Evolutionary conservation across 2,888 invertebrate species (phyloP).

Genomic region (Sceliomorpha sp.): DNA sequence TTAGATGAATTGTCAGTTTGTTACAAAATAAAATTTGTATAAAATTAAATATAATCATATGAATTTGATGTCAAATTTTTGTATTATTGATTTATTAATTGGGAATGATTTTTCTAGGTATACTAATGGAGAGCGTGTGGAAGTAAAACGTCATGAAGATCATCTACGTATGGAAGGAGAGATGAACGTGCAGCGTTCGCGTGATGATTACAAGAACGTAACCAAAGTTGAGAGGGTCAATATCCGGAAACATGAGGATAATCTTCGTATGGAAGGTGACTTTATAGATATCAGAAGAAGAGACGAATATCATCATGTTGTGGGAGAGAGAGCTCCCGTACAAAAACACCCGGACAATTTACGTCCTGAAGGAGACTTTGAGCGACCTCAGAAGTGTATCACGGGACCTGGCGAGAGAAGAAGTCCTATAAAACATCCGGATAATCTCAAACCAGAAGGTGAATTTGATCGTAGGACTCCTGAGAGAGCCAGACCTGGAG

Average conservation of each 20-base stretch:
- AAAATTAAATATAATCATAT: too few species aligned
- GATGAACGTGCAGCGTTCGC: conserved; percentile 81
- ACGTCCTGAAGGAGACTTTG: conserved; percentile 83
- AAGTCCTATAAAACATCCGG: conserved; percentile 78
- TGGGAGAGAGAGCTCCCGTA: conserved; percentile 66
- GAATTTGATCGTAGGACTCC: conserved; percentile 79
- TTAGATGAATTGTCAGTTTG: too few species aligned
- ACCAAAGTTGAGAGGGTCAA: conserved; percentile 81
- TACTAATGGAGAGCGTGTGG: conserved; percentile 83
- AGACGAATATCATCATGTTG: conserved; percentile 82
- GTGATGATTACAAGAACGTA: conserved; percentile 83
- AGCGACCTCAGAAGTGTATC: conserved; percentile 80
- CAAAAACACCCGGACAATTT: conserved; percentile 80
- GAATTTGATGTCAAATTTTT: conserved; percentile 3
- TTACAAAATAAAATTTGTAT: too few species aligned
- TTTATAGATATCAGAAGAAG: conserved; percentile 83
- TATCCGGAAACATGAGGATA: conserved; percentile 80
- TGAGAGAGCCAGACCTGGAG: conserved; percentile 77
- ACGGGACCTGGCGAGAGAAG: conserved; percentile 80
- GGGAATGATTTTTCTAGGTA: conserved; percentile 68
- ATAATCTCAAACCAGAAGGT: conserved; percentile 81
- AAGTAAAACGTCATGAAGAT: conserved; percentile 85
- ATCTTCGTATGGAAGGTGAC: conserved; percentile 85
- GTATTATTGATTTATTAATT: too few species aligned
- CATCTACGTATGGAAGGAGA: conserved; percentile 86